phyloP scores from a whole-genome alignment of 2,888 invertebrate genomes.

The Eupsilia transversa region DNA sequence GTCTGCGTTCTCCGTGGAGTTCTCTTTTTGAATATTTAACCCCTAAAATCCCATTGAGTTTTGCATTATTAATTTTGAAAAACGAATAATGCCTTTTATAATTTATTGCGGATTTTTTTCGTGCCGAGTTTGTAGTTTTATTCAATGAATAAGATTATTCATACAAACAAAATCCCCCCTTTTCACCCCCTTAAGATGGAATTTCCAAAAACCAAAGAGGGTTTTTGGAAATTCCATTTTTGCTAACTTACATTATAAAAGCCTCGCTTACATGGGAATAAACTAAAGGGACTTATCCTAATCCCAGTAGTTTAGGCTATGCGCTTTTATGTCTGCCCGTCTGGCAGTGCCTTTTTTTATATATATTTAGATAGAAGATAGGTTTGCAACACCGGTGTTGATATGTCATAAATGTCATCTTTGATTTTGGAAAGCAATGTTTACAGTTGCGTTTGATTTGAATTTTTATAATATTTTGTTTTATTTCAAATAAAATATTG shows the following conservation, averaged over 20 bases:
- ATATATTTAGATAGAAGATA: not conserved
- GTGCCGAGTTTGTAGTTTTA: too few species aligned
- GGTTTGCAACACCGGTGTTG: conserved; percentile 36
- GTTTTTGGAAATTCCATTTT: too few species aligned
- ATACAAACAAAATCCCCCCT: not conserved
- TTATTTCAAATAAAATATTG: conserved; percentile 68
- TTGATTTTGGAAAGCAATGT: conserved; percentile 78
- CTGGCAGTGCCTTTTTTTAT: too few species aligned
- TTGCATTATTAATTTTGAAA: not conserved
- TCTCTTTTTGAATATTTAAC: conserved; percentile 41
- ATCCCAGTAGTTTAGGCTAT: too few species aligned
- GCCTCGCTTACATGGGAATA: too few species aligned
- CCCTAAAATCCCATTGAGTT: not conserved
- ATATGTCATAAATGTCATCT: conserved; percentile 43
- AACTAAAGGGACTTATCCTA: too few species aligned
- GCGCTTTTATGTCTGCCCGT: too few species aligned
- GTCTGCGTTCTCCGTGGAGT: conserved; percentile 20
- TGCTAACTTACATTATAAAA: too few species aligned
- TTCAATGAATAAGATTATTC: not conserved
- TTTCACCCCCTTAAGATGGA: not conserved
- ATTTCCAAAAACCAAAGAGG: too few species aligned
- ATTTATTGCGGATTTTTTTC: not conserved
- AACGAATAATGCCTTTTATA: not conserved
- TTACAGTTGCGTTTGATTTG: conserved; percentile 81
- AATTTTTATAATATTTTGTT: conserved; percentile 72